phyloP scores from a whole-genome alignment of 2,113 vertebrate species.

The Pelusios castaneus region DNA sequence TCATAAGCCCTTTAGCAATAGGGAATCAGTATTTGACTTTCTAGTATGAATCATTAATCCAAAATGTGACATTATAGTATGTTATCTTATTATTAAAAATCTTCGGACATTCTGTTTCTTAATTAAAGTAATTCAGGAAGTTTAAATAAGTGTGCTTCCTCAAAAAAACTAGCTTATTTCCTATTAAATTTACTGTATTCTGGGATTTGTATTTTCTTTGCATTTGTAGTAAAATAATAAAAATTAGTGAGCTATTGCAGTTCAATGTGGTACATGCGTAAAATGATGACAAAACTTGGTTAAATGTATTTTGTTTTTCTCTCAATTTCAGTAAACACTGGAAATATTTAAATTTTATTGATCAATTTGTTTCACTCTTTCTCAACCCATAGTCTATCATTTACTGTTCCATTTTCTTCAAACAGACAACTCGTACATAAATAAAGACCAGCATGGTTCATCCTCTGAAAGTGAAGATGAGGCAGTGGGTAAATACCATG shows the following conservation, averaged over 20 bases:
- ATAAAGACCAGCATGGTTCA: slow-evolving; percentile 86
- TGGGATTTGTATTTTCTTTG: background rate
- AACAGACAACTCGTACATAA: slow-evolving; percentile 87
- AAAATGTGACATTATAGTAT: background rate
- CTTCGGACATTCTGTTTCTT: background rate
- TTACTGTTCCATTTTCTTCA: slow-evolving; percentile 69
- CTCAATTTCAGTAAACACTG: background rate
- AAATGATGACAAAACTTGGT: background rate
- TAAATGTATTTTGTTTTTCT: background rate
- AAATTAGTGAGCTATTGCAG: background rate
- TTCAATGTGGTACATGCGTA: background rate
- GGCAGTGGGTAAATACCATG: slow-evolving; percentile 94
- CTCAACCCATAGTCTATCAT: slow-evolving; percentile 57
- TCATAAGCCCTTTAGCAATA: background rate
- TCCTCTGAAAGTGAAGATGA: slow-evolving; percentile 98
- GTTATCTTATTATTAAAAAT: background rate
- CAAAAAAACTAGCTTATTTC: background rate
- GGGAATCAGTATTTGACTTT: background rate
- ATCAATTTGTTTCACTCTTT: slow-evolving; percentile 44
- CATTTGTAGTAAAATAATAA: background rate
- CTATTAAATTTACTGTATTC: background rate
- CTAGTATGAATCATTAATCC: background rate
- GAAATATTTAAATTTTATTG: slow-evolving; percentile 22
- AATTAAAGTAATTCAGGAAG: background rate
- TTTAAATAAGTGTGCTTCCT: background rate